Evolutionary conservation across 2,888 invertebrate genomes (phyloP).

Genomic region (Thereva nobilitata): DNA sequence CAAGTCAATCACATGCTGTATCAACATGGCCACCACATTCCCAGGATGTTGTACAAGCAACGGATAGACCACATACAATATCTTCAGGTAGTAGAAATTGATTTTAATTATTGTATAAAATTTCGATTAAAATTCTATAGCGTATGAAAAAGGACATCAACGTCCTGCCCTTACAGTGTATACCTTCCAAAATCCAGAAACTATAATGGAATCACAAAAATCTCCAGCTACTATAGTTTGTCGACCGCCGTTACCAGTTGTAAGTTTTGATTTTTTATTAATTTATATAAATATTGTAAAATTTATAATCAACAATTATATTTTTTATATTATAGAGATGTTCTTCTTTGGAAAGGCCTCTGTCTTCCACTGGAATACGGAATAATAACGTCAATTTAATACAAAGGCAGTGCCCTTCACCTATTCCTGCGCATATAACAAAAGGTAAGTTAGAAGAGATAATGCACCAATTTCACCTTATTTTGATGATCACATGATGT

Average conservation of each 20-base stretch:
- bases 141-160: slow-evolving; percentile 83
- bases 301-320: not conserved
- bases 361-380: slow-evolving; percentile 62
- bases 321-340: slow-evolving; percentile 63
- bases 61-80: slow-evolving; percentile 89
- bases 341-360: slow-evolving; percentile 83
- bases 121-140: slow-evolving; percentile 56
- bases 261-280: slow-evolving; percentile 55
- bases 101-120: slow-evolving; percentile 6
- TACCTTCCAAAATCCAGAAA: slow-evolving; percentile 81
- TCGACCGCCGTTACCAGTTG: slow-evolving; percentile 75
- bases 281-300: too few relatives aligned
- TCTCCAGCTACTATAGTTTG: slow-evolving; percentile 61
- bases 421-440: slow-evolving; percentile 75
- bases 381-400: slow-evolving; percentile 53
- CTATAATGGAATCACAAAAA: slow-evolving; percentile 58
- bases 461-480: too few relatives aligned
- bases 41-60: slow-evolving; percentile 62
- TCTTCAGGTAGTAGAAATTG: slow-evolving; percentile 66
- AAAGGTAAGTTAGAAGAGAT: slow-evolving; percentile 63
- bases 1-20: slow-evolving; percentile 57
- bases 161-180: slow-evolving; percentile 85
- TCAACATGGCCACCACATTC: slow-evolving; percentile 60
- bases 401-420: slow-evolving; percentile 68
- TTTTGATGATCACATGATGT: too few relatives aligned